Evolutionary conservation across 92 coral and sea anemone genomes (phyloP).

Genomic region (Hydrozoanthus gracilis): DNA sequence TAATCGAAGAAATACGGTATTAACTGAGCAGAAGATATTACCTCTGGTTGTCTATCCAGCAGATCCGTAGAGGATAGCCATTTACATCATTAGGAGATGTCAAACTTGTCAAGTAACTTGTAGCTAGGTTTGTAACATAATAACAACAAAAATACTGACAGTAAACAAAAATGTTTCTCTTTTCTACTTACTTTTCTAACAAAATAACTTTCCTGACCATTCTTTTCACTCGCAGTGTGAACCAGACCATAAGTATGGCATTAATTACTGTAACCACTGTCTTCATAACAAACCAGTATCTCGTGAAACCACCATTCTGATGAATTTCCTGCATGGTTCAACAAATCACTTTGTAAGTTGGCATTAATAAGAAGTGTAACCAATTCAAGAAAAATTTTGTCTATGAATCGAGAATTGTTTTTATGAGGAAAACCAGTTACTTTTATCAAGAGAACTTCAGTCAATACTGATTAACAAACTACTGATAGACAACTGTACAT

Average conservation of each 20-base stretch:
- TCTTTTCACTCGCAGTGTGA: conserved; percentile 68
- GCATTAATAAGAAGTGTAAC: background rate
- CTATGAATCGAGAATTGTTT: too few species aligned
- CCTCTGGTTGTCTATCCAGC: too few species aligned
- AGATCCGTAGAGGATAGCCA: too few species aligned
- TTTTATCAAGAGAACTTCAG: too few species aligned
- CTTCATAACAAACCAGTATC: conserved; percentile 91
- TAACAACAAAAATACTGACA: background rate
- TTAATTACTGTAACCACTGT: conserved; percentile 78
- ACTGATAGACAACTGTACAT: too few species aligned
- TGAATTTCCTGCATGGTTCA: conserved; percentile 85
- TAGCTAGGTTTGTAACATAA: background rate
- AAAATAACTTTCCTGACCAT: conserved; percentile 73
- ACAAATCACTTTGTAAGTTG: background rate
- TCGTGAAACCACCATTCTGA: conserved; percentile 97
- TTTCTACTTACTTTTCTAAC: conserved; percentile 12
- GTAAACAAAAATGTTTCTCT: too few species aligned
- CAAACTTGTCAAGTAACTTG: background rate
- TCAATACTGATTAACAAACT: too few species aligned
- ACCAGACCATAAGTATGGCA: conserved; percentile 82
- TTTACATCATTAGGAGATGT: too few species aligned
- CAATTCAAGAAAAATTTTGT: too few species aligned
- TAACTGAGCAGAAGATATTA: too few species aligned
- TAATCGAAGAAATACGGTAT: too few species aligned
- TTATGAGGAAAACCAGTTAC: too few species aligned